phyloP scores from a whole-genome alignment of 2,888 invertebrate species.

The Drosophila hamatofila region DNA sequence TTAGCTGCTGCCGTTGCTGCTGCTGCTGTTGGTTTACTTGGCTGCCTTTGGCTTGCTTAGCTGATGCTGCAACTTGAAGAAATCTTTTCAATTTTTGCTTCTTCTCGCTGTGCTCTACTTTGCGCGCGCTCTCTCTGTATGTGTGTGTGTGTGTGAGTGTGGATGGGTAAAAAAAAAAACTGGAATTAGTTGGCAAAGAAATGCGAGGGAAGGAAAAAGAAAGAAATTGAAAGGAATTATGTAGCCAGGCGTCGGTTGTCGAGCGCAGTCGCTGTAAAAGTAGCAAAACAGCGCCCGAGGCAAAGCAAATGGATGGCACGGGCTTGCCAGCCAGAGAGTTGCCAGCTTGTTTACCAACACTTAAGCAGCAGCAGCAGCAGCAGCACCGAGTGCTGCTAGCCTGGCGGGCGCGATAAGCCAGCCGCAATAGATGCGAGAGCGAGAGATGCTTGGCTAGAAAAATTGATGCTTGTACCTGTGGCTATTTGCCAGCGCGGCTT shows the following conservation, averaged over 20 bases:
- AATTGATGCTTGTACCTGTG: conserved; percentile 37
- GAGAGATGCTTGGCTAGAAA: conserved; percentile 31
- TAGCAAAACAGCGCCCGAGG: conserved; percentile 68
- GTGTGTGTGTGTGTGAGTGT: conserved; percentile 16
- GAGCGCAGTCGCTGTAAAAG: conserved; percentile 80
- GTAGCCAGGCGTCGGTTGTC: conserved; percentile 52
- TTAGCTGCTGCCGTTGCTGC: too few relatives aligned
- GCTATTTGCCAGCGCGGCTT: conserved; percentile 14
- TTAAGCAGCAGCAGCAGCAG: conserved; percentile 49
- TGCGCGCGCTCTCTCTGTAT: conserved; percentile 1
- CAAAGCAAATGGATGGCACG: conserved; percentile 31
- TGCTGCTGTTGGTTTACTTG: background rate
- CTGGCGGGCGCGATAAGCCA: conserved; percentile 49
- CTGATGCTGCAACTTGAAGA: conserved; percentile 61
- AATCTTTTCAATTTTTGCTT: conserved; percentile 42
- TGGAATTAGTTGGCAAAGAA: conserved; percentile 72
- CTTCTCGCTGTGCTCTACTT: conserved; percentile 40
- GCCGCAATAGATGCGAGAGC: conserved; percentile 18
- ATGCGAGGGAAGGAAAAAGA: conserved; percentile 25
- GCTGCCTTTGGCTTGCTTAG: background rate
- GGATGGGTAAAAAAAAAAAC: conserved; percentile 7
- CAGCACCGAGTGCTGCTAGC: conserved; percentile 12
- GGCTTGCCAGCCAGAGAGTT: conserved; percentile 38
- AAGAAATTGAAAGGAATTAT: conserved; percentile 71
- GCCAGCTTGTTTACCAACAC: conserved; percentile 77